These are phyloP conservation scores for Reticulitermes lucifugus DNA, from an alignment of 2,888 invertebrate species.

Conservation along the genomic window DNA sequence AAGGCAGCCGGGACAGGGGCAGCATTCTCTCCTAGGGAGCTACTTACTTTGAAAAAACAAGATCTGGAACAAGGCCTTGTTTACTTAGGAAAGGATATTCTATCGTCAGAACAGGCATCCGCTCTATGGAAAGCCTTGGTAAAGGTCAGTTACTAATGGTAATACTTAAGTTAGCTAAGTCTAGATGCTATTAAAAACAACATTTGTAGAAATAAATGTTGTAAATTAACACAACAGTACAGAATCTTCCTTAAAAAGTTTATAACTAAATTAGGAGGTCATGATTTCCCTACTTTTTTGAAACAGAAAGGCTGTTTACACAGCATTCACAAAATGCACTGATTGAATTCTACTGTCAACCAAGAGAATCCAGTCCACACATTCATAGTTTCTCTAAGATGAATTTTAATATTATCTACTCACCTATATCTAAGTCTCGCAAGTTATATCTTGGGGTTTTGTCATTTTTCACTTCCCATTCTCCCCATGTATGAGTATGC, in stretches of 20 bases:
- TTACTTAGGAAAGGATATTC: slow-evolving; percentile 3
- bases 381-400: no score
- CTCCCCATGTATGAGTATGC: no score
- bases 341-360: no score
- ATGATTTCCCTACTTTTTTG: background rate
- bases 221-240: background rate
- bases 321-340: no score
- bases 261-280: background rate
- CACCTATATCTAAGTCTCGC: no score
- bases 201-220: background rate
- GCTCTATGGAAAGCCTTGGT: background rate
- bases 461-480: no score
- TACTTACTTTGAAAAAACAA: background rate
- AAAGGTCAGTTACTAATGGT: slow-evolving; percentile 8
- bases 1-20: background rate
- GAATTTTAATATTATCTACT: no score
- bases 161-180: background rate
- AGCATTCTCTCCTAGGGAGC: background rate
- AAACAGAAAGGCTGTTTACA: no score
- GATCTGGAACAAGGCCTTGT: slow-evolving; percentile 1
- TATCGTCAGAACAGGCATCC: background rate
- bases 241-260: background rate
- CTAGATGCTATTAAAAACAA: background rate
- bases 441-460: no score
- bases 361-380: no score